Evolutionary conservation across 2,797 vertebrate species (phyloP), one percentile per base, ranked within the genome.

Genomic region (Platyrinchus mystaceus): DNA sequence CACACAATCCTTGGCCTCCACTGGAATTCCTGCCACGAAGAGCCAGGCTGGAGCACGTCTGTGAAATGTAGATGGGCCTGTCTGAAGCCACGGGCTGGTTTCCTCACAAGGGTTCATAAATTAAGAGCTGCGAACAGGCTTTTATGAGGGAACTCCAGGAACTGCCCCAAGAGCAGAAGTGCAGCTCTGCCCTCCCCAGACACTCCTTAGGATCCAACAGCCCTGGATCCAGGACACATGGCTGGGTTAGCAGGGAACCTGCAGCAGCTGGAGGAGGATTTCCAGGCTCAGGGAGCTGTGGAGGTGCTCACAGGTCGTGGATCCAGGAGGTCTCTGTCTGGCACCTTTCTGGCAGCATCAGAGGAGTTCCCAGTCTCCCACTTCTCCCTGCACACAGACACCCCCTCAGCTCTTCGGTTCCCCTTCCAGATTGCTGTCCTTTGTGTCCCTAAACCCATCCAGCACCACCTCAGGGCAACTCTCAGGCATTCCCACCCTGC

Each of bases 51-150:
- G 11, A 43, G 56, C 1, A 17, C 12, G 1, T 24, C 11, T 80
- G 55, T 84, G 93, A 95, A 93, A 93, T 94, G 96, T 59, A 17
- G 89, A 27, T 24, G 73, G 77, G 87, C 87, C 90, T 46, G 60
- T 32, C 49, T 20, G 77, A 49, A 81, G 75, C 52, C 59, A 27
- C 62, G 7, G 64, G 75, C 69, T 70, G 78, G 17, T 79, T 77
- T 70, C 87, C 69, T 90, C 64, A 10, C 34, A 0, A 23, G 73
- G 70, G 15, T 39, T 83, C 66, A 6, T 1, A 23, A 43, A 23
- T 17, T 9, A 17, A 37, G 74, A 75, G 69, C 78, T 23, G 6
- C 14, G 12, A 52, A n/a, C 0, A 43, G 43, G 52, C 26, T 93
- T 62, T 78, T 46, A 32, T 3, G 58, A 87, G 66, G 80, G 28